Evolutionary conservation across 2,797 vertebrate species (phyloP).

Genomic region (Diplodus puntazzo): DNA sequence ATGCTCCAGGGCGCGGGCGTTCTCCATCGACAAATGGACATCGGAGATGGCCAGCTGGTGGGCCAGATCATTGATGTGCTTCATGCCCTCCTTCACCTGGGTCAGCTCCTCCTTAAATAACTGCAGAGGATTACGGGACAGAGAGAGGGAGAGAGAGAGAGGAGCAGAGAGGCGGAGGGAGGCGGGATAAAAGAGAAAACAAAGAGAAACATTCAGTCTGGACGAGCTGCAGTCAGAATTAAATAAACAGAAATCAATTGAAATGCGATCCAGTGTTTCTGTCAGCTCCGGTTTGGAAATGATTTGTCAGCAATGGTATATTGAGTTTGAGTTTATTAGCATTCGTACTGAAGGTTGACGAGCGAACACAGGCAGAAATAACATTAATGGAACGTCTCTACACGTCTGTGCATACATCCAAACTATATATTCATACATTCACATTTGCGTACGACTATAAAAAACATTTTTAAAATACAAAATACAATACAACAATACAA

Average conservation of each 20-base stretch:
- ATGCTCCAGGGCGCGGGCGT: conserved; percentile 92
- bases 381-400: no score
- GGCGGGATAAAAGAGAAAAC: background rate
- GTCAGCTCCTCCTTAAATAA: conserved; percentile 96
- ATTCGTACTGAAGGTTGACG: no score
- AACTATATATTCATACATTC: no score
- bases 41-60: conserved; percentile 97
- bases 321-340: background rate
- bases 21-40: conserved; percentile 97
- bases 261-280: conserved; percentile 20
- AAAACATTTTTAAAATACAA: no score
- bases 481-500: no score
- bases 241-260: conserved; percentile 28
- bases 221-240: conserved; percentile 30
- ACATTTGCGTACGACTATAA: no score
- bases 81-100: conserved; percentile 95
- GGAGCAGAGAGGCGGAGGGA: background rate
- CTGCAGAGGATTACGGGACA: conserved; percentile 71
- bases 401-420: no score
- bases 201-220: conserved; percentile 21
- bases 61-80: conserved; percentile 94
- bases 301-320: conserved; percentile 30
- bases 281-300: conserved; percentile 31
- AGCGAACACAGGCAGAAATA: no score
- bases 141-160: background rate